Base-by-base conservation (phyloP, 2,888 invertebrate genomes). In the Stegophylla sp. region DNA sequence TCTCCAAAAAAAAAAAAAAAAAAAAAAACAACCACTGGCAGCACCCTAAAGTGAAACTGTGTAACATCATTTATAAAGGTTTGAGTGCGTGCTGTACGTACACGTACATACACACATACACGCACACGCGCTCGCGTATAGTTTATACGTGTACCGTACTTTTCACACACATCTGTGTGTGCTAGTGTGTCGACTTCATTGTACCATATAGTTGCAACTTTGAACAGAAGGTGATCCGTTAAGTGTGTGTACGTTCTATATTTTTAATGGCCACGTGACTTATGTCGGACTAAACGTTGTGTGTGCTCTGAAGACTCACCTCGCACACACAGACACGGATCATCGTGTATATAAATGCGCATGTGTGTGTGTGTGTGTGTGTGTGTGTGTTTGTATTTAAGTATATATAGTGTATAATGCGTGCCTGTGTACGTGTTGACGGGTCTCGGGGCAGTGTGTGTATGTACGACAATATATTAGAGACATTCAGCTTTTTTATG, bases 41-140 rank as follows among this genome's bases (percentile, higher is more conserved):
- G 73, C 73, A 15, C 48, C 73, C 73, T 15, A 61, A 74, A 74
- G 61, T 48, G 74, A 74, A 63, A 74, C 48, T 34, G 48, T 61
- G 61, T 63, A 74, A 61, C 61, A 61, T 73, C 61, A 61, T 73
- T 73, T 61, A 48, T 61, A 73, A 73, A 28, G 73, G 45, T 73
- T 61, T 73, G 61, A 61, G 73, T 61, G 73, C 61, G 61, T 61
- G 73, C 45, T 17, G 23, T 1, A 17, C 56, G 41, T 41, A 56
- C 51, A 61, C 13, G 3, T 9, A 13, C 13, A 59, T 10, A 26
- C 7, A 26, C 41, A 23, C 56, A 53, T 20, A 53, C 20, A 23
- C 3, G 10, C 20, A 10, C 20, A 23, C 23, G 2, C 56, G 20
- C 56, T 9, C 10, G 20, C 9, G 17, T 51, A 15, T 17, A 53